Percentiles rank a stretch among this genome's conserved stretches.
Evolutionary conservation across 23 tunicate species (phyloP).

Genomic region (Pegea sp.): DNA sequence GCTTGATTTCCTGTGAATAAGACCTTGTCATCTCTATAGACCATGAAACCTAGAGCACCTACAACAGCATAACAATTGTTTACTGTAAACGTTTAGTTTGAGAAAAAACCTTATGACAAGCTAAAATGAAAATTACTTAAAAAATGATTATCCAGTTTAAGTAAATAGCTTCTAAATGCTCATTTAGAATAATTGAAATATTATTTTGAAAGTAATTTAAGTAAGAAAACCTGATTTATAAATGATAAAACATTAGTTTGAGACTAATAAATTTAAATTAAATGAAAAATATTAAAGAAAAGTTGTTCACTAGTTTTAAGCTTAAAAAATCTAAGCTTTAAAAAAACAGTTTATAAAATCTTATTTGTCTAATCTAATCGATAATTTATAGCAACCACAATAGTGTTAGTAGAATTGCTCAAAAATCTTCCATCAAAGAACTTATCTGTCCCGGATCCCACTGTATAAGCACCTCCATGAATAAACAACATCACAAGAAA

Average conservation of each 20-base stretch:
- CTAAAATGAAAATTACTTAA: no score
- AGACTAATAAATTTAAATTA: background rate
- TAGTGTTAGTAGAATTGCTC: conserved; percentile 42
- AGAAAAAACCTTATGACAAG: no score
- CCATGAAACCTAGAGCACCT: conserved; percentile 42
- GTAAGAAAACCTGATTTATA: no score
- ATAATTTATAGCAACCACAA: conserved; percentile 54
- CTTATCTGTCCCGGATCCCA: conserved; percentile 23
- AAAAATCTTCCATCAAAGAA: conserved; percentile 29
- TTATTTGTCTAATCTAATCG: conserved; percentile 25
- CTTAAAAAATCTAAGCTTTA: background rate
- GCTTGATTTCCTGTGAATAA: conserved; percentile 24
- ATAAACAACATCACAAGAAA: conserved; percentile 77
- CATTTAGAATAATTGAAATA: no score
- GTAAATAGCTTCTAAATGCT: no score
- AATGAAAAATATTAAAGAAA: background rate
- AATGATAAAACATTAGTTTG: background rate
- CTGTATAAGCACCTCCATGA: conserved; percentile 49
- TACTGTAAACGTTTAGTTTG: no score
- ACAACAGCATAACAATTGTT: no score
- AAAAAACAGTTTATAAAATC: background rate
- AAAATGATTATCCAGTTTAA: no score
- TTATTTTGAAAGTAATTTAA: no score
- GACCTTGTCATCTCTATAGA: conserved; percentile 1
- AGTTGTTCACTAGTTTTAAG: background rate